phyloP scores from a whole-genome alignment of 1,140 invertebrate species.

The Doryteuthis pealeii region DNA sequence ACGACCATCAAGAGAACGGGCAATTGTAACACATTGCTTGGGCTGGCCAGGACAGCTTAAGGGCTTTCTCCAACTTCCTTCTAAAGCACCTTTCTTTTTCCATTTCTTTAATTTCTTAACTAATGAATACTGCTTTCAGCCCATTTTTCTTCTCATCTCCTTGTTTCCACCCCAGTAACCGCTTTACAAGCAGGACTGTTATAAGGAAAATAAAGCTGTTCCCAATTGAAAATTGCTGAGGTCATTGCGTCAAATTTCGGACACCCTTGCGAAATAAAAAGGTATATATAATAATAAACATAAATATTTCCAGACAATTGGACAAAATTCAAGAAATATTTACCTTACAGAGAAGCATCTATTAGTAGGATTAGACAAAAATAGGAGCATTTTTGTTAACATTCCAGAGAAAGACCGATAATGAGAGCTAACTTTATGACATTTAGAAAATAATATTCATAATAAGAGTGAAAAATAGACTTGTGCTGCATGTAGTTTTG shows the following conservation, averaged over 20 bases:
- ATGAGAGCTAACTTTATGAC: too few relatives aligned
- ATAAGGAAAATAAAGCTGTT: constrained; percentile 95
- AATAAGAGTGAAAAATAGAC: too few relatives aligned
- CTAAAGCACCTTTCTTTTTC: constrained; percentile 85
- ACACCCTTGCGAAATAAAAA: too few relatives aligned
- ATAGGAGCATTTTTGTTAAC: too few relatives aligned
- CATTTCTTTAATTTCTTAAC: constrained; percentile 95
- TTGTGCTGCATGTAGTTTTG: too few relatives aligned
- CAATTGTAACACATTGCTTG: constrained; percentile 59
- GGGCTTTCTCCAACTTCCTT: constrained; percentile 91
- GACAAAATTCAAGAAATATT: too few relatives aligned
- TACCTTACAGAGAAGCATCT: too few relatives aligned
- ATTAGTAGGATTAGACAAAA: too few relatives aligned
- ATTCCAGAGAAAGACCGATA: too few relatives aligned
- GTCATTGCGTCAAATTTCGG: constrained; percentile 39
- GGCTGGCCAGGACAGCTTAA: constrained; percentile 88
- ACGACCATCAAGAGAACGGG: neutral
- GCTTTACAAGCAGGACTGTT: constrained; percentile 94
- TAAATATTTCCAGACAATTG: too few relatives aligned
- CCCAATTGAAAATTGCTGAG: constrained; percentile 65
- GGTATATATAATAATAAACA: too few relatives aligned
- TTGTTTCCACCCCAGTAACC: constrained; percentile 95
- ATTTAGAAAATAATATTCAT: too few relatives aligned
- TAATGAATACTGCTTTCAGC: constrained; percentile 97
- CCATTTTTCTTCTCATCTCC: constrained; percentile 98